Base-by-base conservation (phyloP, 2,888 invertebrate genomes). In the Dryobota labecula region DNA sequence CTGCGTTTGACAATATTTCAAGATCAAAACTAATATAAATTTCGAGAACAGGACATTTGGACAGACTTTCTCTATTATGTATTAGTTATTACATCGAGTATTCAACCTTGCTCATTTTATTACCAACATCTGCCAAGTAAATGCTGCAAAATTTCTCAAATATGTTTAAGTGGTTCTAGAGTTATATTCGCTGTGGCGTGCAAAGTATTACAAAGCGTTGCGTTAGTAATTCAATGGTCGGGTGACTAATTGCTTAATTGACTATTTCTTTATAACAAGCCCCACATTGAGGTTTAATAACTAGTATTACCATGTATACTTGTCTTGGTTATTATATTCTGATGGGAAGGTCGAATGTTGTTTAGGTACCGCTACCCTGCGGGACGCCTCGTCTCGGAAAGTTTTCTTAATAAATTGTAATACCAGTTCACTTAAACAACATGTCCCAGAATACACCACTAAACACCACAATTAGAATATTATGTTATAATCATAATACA, bases 201-300 rank as follows among this genome's bases (percentile, higher is more conserved):
- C 60, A 73, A 73, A 78, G 58, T 62, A 67, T 79, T 76, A 79
- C 63, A 69, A 54, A 66, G 49, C 49, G 70, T 84, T 83, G 74
- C 83, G 68, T 66, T 80, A 76, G 70, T 53, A 60, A 61, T 72
- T 80, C 66, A 79, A 82, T 84, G 79, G 66, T 63, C 20, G 56
- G 69, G 62, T 80, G 83, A 78, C 67, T 84, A 84, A 84, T 84
- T 80, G 78, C 80, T 68, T 71, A 78, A 84, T 71, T 82, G 78
- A 41, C 41, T 84, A 82, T 67, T 82, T 80, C 60, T 84, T 65
- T 68, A 24, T 61, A 67, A 41, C 56, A 41, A 66, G 70, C 5
- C 30, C 43, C 20, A 60, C 56, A 67, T 57, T 58, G 30, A 58
- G 36, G 54, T 58, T 27, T 73, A 70, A 66, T 58, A 33, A 53